Percentiles rank a stretch among this genome's conserved stretches.
phyloP scores from a whole-genome alignment of 37 sponge, comb jelly and placozoan species.

The Theonella swinhoei region DNA sequence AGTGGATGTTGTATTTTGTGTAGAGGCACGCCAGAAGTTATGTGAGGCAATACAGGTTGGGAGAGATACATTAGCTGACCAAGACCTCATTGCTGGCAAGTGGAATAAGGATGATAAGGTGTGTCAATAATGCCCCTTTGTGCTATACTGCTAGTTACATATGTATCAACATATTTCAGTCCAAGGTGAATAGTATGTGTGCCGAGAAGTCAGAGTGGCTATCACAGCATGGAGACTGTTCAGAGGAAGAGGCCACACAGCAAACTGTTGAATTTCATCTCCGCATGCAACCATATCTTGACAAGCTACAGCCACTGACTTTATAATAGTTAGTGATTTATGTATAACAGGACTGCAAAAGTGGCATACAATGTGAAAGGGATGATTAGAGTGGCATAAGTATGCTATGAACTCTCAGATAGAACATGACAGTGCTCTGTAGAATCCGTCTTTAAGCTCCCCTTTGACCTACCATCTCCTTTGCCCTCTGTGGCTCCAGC shows the following conservation, averaged over 20 bases:
- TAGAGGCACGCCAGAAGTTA: slow-evolving; percentile 18
- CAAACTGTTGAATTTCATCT: slow-evolving; percentile 65
- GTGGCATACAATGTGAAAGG: no score
- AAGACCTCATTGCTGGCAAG: slow-evolving; percentile 74
- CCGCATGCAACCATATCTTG: slow-evolving; percentile 33
- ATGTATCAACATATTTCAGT: slow-evolving; percentile 22
- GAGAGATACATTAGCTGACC: slow-evolving; percentile 43
- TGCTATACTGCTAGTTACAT: no score
- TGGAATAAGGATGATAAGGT: slow-evolving; percentile 91
- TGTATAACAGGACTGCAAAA: no score
- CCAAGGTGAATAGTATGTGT: slow-evolving; percentile 68
- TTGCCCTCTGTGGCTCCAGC: no score
- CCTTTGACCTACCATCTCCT: no score
- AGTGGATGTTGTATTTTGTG: not conserved
- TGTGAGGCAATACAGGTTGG: slow-evolving; percentile 15
- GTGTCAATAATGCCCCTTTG: not conserved
- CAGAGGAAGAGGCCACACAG: slow-evolving; percentile 16
- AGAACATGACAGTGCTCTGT: no score
- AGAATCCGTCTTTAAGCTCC: no score
- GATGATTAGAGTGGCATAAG: no score
- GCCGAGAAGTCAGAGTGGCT: slow-evolving; percentile 79
- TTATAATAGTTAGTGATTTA: not conserved
- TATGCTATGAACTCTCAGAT: no score
- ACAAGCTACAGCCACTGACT: slow-evolving; percentile 9
- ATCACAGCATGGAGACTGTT: slow-evolving; percentile 5